Evolutionary conservation across 2,888 invertebrate genomes (phyloP).

Genomic region (Cryptus viduatorius): DNA sequence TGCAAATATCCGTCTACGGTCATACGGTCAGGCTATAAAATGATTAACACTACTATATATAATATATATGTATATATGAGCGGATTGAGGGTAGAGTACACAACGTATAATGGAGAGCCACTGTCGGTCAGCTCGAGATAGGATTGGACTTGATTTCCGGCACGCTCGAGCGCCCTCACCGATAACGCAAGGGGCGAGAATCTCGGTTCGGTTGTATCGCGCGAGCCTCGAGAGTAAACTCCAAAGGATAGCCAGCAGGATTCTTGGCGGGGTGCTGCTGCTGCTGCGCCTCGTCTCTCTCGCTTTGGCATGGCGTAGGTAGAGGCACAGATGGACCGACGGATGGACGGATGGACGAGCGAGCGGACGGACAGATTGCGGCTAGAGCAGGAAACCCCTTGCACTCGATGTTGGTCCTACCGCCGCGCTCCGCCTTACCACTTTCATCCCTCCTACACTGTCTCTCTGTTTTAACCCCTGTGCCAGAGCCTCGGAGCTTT

Average conservation of each 20-base stretch:
- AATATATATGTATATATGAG: no score
- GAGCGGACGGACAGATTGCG: slow-evolving; percentile 82
- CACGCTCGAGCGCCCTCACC: slow-evolving; percentile 74
- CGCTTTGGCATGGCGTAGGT: neutral
- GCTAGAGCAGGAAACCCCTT: slow-evolving; percentile 80
- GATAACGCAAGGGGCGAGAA: slow-evolving; percentile 76
- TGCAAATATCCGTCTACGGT: neutral
- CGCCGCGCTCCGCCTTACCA: slow-evolving; percentile 45
- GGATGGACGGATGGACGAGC: slow-evolving; percentile 67
- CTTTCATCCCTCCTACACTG: slow-evolving; percentile 53
- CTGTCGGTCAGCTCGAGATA: slow-evolving; percentile 79
- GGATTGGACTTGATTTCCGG: slow-evolving; percentile 82
- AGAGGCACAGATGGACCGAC: slow-evolving; percentile 42
- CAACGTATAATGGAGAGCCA: slow-evolving; percentile 73
- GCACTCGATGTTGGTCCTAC: slow-evolving; percentile 37
- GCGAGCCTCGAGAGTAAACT: slow-evolving; percentile 78
- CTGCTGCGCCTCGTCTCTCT: neutral
- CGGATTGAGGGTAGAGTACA: neutral
- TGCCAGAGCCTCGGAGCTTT: slow-evolving; percentile 36
- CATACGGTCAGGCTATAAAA: neutral
- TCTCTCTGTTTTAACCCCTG: slow-evolving; percentile 61
- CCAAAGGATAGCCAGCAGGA: slow-evolving; percentile 77
- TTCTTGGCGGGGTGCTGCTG: slow-evolving; percentile 59
- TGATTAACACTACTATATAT: neutral
- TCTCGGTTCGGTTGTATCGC: slow-evolving; percentile 73